A percentile compares a stretch with the other conserved stretches of the same genome.
Conservation (phyloP, 2,888 invertebrate genomes). For the Scaptodrosophila latifasciaeformis region DNA sequence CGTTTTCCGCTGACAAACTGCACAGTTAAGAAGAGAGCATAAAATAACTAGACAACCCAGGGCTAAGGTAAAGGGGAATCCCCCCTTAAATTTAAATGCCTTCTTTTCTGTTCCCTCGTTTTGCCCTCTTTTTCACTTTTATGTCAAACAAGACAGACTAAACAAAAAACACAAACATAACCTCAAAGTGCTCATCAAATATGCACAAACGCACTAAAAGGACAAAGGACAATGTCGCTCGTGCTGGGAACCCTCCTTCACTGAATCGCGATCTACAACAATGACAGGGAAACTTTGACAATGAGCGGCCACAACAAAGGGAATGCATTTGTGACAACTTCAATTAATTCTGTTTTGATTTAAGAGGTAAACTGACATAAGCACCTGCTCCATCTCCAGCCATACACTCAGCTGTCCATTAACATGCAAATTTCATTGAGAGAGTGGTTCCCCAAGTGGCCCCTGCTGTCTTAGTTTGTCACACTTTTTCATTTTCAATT, state of each 20-base stretch:
- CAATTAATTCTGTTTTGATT: conserved; percentile 54
- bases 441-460: neutral
- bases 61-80: neutral
- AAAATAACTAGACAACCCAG: neutral
- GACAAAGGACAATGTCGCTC: conserved; percentile 35
- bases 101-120: neutral
- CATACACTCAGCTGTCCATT: too few species aligned
- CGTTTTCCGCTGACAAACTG: conserved; percentile 27
- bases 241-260: too few species aligned
- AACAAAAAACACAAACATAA: conserved; percentile 38
- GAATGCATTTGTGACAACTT: conserved; percentile 36
- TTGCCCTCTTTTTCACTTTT: too few species aligned
- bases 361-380: conserved; percentile 21
- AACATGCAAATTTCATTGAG: too few species aligned
- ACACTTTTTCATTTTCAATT: conserved; percentile 22
- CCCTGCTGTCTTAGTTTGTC: neutral
- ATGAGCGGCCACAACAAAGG: neutral
- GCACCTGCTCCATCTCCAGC: neutral
- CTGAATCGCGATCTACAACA: too few species aligned
- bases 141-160: conserved; percentile 7
- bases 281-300: neutral
- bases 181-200: conserved; percentile 48
- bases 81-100: too few species aligned
- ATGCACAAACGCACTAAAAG: conserved; percentile 50
- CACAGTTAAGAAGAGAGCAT: conserved; percentile 5